Evolutionary conservation across 2,113 vertebrate genomes (phyloP).

Genomic region (Psittacula cyanocephala): DNA sequence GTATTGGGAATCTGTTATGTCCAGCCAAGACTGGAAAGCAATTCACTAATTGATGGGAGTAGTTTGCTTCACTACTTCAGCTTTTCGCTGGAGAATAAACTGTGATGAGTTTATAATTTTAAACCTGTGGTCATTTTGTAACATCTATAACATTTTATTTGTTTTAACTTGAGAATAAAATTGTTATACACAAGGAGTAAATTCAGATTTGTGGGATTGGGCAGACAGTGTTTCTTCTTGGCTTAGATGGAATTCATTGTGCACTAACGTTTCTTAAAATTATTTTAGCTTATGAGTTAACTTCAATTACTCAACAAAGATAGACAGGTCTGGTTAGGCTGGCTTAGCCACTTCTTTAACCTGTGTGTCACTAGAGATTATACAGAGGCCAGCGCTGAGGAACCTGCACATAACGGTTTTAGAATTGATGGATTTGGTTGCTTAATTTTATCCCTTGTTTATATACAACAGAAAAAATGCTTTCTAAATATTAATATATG

Average conservation of each 20-base stretch:
- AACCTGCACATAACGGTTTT: background rate
- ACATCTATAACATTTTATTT: background rate
- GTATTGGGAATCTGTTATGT: background rate
- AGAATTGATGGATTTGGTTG: background rate
- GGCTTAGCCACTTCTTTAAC: background rate
- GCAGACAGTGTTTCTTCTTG: background rate
- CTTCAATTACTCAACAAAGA: background rate
- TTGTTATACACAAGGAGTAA: background rate
- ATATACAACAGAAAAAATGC: background rate
- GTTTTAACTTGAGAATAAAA: conserved; percentile 1
- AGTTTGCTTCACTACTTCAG: background rate
- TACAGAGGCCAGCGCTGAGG: background rate
- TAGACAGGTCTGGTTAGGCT: background rate
- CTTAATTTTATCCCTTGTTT: background rate
- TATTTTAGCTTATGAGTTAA: background rate
- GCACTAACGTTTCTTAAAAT: background rate
- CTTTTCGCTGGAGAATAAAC: background rate
- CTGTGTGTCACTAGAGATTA: background rate
- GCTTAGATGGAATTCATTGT: background rate
- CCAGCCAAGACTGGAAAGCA: background rate
- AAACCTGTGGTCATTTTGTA: background rate
- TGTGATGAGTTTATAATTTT: background rate
- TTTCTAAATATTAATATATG: background rate
- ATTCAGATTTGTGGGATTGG: background rate
- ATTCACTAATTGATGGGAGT: background rate